Evolutionary conservation across 2,113 vertebrate genomes (phyloP), one percentile per base, ranked within the genome.

Genomic region (Pollimyrus isidori): DNA sequence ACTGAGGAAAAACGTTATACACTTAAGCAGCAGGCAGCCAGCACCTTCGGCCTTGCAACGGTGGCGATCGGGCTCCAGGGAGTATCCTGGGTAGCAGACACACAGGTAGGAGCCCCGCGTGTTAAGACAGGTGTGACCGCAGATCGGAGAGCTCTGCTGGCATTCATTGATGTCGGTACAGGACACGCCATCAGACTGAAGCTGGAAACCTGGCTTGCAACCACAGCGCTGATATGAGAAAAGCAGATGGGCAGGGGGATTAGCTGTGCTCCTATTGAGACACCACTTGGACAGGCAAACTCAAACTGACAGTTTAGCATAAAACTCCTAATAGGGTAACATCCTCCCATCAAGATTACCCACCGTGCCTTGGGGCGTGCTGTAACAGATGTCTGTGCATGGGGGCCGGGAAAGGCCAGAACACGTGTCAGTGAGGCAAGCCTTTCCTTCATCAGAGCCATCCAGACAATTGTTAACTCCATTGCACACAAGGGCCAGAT

Each of bases 161-260:
- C 98, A 99, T 91, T 99, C 98, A 0, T 98, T 92, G 15, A 96
- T 88, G 30, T 99, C 98, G 35, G 83, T 2, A 52, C 98, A 99
- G 85, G 92, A 93, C 13, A 87, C 3, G 2, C 93, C 58, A 0
- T 93, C 91, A 10, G 91, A 39, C 0, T 92, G 90, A 21, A 96
- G 93, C 23, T 0, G 91, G 89, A 97, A 99, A 39, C 97, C 98
- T 0, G 4, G 90, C 46, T 91, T 65, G 91, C 98, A 99, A 89
- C 91, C 94, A 92, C 98, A 99, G 0, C 91, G 92, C 98, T 99
- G 94, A 11, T 86, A 90, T 89, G 0, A 1, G 0, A 89, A 42
- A 58, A 45, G 19, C n/a, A 84, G 35, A n/a, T 23, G 45, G 50
- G 83, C 83, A 48, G 21, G n/a, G 35, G 73, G 56, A n/a, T 35